Evolutionary conservation across 2,797 vertebrate genomes (phyloP), one percentile per base, ranked within the genome.

Genomic region (Enteromius paludinosus): DNA sequence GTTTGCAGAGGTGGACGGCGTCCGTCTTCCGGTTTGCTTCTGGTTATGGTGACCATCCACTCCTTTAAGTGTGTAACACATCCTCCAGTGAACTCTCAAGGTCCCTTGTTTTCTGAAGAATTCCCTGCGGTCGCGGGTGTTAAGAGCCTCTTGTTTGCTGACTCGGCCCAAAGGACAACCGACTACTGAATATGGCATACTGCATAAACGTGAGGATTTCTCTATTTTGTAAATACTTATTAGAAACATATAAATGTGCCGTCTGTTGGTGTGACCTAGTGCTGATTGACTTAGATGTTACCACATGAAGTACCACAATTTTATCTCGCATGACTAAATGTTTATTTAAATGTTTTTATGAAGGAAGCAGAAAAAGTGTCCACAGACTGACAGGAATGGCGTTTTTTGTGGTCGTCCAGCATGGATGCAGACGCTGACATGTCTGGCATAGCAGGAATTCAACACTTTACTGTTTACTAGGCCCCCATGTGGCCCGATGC

Each of bases 371-470:
- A 54, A 9, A 80, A 80, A 72, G 20, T 11, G 30, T 72, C 43
- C 41, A 61, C 69, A 59, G 78, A 71, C 25, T 47, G 38, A 80
- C 56, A 79, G 43, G 25, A 80, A 33, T 81, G 30, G 14, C 0
- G 68, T 71, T 80, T 45, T 64, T 62, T 61, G 52, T 12, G 78
- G 78, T 71, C 52, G 23, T 59, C n/a, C 47, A 38, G 41, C 59
- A 30, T 54, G 6, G 79, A 88, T 79, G 87, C 87, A 90, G 91
- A 89, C 88, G 89, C 90, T 92, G 91, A 87, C 92, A 75, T 88
- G 90, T 91, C 92, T 92, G 90, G 88, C 92, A 92, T 92, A 90
- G 91, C 91, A 92, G 91, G 90, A 94, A 94, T 93, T 92, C 90
- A 92, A 92, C 93, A 92, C 90, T 87, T 86, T 90, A 71, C 89